Conservation (phyloP, 2,113 vertebrate species). For the Aphyosemion australe region DNA sequence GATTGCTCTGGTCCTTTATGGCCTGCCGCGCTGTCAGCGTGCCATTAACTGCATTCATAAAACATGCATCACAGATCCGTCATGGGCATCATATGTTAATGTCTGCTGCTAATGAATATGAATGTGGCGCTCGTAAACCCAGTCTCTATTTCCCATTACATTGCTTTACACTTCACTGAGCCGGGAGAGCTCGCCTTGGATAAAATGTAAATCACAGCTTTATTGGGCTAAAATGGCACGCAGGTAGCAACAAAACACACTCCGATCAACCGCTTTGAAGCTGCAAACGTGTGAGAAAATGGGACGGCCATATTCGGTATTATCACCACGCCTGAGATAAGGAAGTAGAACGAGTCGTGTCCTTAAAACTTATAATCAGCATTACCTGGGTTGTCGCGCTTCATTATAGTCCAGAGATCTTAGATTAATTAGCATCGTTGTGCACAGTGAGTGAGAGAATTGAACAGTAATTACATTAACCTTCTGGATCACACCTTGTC, state of each 20-base stretch:
- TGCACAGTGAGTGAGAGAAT: constrained; percentile 73
- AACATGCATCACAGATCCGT: constrained; percentile 74
- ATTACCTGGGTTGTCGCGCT: constrained; percentile 69
- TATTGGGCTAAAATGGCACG: constrained; percentile 76
- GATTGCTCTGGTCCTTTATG: constrained; percentile 70
- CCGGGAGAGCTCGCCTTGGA: constrained; percentile 84
- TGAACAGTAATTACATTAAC: constrained; percentile 81
- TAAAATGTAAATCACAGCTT: constrained; percentile 92
- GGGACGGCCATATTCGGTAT: constrained; percentile 43
- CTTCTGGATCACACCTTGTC: constrained; percentile 77
- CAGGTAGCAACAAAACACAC: constrained; percentile 63
- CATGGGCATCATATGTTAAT: constrained; percentile 81
- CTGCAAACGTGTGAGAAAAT: constrained; percentile 33
- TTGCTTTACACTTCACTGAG: constrained; percentile 86
- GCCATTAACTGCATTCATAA: constrained; percentile 69
- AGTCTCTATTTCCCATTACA: constrained; percentile 85
- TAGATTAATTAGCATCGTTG: constrained; percentile 77
- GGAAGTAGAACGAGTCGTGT: constrained; percentile 57
- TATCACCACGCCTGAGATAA: constrained; percentile 28
- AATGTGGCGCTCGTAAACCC: constrained; percentile 82
- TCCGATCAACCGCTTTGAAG: constrained; percentile 41
- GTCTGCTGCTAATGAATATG: constrained; percentile 90
- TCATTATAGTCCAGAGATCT: constrained; percentile 73
- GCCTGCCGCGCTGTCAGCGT: constrained; percentile 59
- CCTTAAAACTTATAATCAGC: constrained; percentile 70